Evolutionary conservation across 2,113 vertebrate genomes (phyloP), one percentile per base, ranked within the genome.

Genomic region (Pseudorectes ferrugineus): DNA sequence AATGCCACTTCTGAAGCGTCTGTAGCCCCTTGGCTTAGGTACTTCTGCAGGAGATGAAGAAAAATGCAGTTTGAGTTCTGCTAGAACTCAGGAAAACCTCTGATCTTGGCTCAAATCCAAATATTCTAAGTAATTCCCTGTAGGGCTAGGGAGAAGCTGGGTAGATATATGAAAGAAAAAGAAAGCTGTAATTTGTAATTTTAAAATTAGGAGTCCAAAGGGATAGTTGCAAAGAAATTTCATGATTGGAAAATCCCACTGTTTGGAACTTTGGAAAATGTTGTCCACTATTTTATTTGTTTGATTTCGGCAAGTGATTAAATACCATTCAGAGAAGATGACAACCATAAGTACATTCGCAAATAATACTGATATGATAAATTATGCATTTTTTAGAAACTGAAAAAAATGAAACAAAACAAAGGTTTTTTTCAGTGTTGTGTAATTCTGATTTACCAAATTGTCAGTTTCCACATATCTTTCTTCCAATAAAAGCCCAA

Each of bases 311-410:
- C 33, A 85, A 49, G 11, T 85, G 72, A 80, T 95, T 93, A 80
- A 96, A 85, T 77, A 55, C n/a, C 38, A 80, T 83, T 22, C 42
- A 1, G 43, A 85, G 65, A 92, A 94, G 61, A 93, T 86, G 83
- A 88, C 74, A 89, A 62, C 28, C 40, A 35, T 48, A 94, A 94
- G 46, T 59, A 89, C 89, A 94, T 93, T 96, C 96, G 95, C 95
- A 89, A 95, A 96, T 88, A 96, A 96, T 92, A 95, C 74, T 54
- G n/a, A 72, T 88, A 92, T 89, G 94, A 96, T 88, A 89, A 95
- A 96, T 94, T 71, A 66, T 35, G 48, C 8, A 65, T 43, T 73
- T 76, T 90, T 92, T 77, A 77, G 38, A 85, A 95, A 92, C 45
- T 52, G 76, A 67, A 87, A 91, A 63, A 54, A 92, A 81, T 36